Evolutionary conservation across 1,140 invertebrate genomes (phyloP), one percentile per base, ranked within the genome.

Genomic region (Dysdera silvatica): DNA sequence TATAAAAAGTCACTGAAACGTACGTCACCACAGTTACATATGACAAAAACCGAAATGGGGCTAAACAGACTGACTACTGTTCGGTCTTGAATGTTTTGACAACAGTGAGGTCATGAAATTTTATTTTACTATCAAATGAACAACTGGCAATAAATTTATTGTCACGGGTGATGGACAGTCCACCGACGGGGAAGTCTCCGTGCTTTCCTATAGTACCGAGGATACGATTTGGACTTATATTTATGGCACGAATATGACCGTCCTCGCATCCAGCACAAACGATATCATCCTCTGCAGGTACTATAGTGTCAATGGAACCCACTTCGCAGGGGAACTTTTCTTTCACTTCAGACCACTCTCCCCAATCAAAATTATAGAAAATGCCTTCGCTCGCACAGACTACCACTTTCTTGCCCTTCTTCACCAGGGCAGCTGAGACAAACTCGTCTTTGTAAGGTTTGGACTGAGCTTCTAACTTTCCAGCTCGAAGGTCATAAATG

Each of bases 41-140:
- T n/a, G n/a, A n/a, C n/a, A n/a, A n/a, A n/a, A n/a, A n/a, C n/a
- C n/a, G n/a, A n/a, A n/a, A n/a, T n/a, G n/a, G n/a, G n/a, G n/a
- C n/a, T n/a, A n/a, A n/a, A n/a, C n/a, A n/a, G n/a, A n/a, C n/a
- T n/a, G n/a, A n/a, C n/a, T n/a, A n/a, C n/a, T n/a, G n/a, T 69
- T 55, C 31, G 14, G 16, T 16, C 14, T 37, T 49, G 2, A 88
- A 82, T 40, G 85, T 80, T 75, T 91, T 87, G 72, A 95, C 87
- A 74, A 89, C 90, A 48, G 84, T 82, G 10, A 95, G 85, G 76
- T 93, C 90, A 92, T 92, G 95, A 76, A 97, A 97, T 72, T 88
- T 88, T 0, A 95, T 82, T 71, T 84, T 84, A 69, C 89, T 85
- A 72, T 93, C 85, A 71, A 90, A 84, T n/a, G 89, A 89, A 71